Conservation (phyloP, 2,797 vertebrate species). For the Astyanax mexicanus region DNA sequence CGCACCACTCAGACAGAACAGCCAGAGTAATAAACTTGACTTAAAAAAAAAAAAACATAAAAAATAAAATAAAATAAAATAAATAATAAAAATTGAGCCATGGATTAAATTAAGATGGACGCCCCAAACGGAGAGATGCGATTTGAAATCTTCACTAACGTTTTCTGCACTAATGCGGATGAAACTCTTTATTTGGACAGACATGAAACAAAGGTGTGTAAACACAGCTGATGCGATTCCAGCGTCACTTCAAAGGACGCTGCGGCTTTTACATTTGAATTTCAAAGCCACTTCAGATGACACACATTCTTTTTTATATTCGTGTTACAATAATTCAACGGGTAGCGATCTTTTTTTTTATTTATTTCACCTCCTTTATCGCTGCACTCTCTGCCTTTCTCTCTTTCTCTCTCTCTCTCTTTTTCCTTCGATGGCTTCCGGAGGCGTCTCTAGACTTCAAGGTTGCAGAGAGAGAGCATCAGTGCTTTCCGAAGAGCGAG, state of each 20-base stretch:
- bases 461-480: constrained; percentile 49
- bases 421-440: constrained; percentile 49
- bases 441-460: constrained; percentile 47
- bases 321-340: constrained; percentile 64
- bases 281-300: constrained; percentile 71
- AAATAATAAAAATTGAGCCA: constrained; percentile 18
- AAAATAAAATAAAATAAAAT: too few relatives aligned
- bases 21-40: constrained; percentile 30
- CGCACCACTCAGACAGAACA: constrained; percentile 21
- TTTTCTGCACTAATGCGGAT: constrained; percentile 50
- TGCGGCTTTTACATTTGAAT: constrained; percentile 67
- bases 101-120: constrained; percentile 40
- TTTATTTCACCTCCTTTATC: neutral
- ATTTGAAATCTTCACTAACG: constrained; percentile 56
- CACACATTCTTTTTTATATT: constrained; percentile 60
- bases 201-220: constrained; percentile 73
- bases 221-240: constrained; percentile 65
- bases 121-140: constrained; percentile 19
- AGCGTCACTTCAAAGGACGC: constrained; percentile 70
- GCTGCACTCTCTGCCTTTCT: constrained; percentile 21
- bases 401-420: constrained; percentile 1
- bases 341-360: constrained; percentile 48
- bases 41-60: constrained; percentile 19
- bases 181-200: constrained; percentile 71
- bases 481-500: constrained; percentile 46